Percentiles rank a stretch among this genome's conserved stretches.
Evolutionary conservation across 2,113 vertebrate species (phyloP).

Genomic region (Python bivittatus): DNA sequence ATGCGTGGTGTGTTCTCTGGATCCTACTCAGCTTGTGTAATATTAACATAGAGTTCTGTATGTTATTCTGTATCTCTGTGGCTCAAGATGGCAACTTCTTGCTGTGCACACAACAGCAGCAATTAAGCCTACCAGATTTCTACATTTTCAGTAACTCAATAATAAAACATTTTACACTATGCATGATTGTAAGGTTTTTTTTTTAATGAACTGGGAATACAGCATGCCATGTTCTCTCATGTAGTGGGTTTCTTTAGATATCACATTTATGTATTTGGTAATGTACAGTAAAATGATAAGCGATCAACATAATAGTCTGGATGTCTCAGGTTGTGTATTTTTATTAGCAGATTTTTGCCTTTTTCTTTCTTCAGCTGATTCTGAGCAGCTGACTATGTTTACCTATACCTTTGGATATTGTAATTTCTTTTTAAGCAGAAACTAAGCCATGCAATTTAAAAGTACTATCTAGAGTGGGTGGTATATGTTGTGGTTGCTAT

Average conservation of each 20-base stretch:
- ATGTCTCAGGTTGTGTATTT: no score
- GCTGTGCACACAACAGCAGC: not conserved
- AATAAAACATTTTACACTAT: not conserved
- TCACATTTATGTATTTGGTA: not conserved
- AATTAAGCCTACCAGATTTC: not conserved
- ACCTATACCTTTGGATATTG: not conserved
- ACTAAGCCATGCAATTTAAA: not conserved
- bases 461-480: not conserved
- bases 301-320: not conserved
- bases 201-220: not conserved
- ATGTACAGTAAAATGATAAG: not conserved
- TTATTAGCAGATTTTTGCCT: not conserved
- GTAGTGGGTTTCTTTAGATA: not conserved
- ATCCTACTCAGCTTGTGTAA: not conserved
- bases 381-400: not conserved
- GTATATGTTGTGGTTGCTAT: not conserved
- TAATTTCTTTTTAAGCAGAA: not conserved
- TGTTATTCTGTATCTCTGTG: not conserved
- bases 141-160: not conserved
- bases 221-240: not conserved
- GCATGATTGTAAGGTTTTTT: not conserved
- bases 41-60: not conserved
- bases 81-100: not conserved
- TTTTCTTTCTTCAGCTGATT: not conserved
- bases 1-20: not conserved